phyloP scores from a whole-genome alignment of 2,113 vertebrate species.

The Telmatochromis sp. region DNA sequence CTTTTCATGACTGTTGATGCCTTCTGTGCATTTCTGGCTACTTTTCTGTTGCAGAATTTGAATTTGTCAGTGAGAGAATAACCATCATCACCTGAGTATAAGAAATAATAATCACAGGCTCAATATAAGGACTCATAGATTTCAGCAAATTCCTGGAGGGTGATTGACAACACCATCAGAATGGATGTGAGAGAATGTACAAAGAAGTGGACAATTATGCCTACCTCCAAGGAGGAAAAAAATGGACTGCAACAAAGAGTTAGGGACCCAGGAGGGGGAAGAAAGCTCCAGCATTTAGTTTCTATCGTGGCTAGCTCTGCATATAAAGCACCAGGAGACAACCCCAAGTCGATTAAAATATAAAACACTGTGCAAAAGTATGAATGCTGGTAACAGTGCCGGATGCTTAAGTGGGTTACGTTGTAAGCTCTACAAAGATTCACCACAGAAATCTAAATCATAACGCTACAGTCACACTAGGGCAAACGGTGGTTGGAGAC shows the following conservation, averaged over 20 bases:
- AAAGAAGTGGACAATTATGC: not conserved
- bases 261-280: not conserved
- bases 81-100: not conserved
- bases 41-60: not conserved
- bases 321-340: not conserved
- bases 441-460: not conserved
- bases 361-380: not conserved
- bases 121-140: not conserved
- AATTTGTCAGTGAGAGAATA: not conserved
- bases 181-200: not conserved
- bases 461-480: not conserved
- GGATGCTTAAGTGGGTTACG: not conserved
- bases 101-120: not conserved
- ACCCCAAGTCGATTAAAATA: not conserved
- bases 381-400: not conserved
- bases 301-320: not conserved
- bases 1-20: not conserved
- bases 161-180: not conserved
- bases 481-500: not conserved
- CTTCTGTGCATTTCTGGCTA: not conserved
- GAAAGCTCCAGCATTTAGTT: not conserved
- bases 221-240: not conserved
- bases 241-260: not conserved
- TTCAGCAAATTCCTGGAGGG: not conserved
- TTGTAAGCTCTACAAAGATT: not conserved